phyloP scores from a whole-genome alignment of 2,888 invertebrate species.

The Parnassius apollo region DNA sequence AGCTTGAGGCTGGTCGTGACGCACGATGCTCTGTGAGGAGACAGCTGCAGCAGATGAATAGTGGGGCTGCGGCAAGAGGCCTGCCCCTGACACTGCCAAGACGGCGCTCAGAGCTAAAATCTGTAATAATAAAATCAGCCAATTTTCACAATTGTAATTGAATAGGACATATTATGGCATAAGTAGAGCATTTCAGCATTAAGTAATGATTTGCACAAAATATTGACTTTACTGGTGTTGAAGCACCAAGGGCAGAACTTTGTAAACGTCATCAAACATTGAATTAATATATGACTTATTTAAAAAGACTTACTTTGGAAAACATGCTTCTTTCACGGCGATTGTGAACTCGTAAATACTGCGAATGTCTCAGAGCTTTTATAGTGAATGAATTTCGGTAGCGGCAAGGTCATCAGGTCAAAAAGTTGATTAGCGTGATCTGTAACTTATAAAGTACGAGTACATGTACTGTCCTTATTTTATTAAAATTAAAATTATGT shows the following conservation, averaged over 20 bases:
- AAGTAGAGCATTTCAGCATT: no score
- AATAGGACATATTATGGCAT: no score
- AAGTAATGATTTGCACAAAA: no score
- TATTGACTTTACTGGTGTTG: no score
- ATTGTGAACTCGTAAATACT: neutral
- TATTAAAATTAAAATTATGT: no score
- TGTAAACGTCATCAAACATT: neutral
- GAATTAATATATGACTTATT: neutral
- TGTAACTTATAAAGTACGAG: no score
- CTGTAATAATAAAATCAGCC: constrained; percentile 40
- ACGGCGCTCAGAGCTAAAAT: constrained; percentile 60
- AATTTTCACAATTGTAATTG: no score
- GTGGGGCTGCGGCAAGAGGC: constrained; percentile 56
- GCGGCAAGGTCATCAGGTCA: constrained; percentile 17
- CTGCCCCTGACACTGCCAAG: constrained; percentile 60
- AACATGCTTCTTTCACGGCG: constrained; percentile 30
- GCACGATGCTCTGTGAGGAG: constrained; percentile 58
- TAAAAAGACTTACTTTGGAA: constrained; percentile 34
- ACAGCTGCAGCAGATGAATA: constrained; percentile 52
- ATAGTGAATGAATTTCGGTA: neutral
- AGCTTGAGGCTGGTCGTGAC: constrained; percentile 54
- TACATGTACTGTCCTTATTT: no score
- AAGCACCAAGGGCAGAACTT: no score
- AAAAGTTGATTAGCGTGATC: neutral
- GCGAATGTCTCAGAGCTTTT: neutral